Evolutionary conservation across 2,113 vertebrate genomes (phyloP), one percentile per base, ranked within the genome.

Genomic region (Forbesichthys papilliferus): DNA sequence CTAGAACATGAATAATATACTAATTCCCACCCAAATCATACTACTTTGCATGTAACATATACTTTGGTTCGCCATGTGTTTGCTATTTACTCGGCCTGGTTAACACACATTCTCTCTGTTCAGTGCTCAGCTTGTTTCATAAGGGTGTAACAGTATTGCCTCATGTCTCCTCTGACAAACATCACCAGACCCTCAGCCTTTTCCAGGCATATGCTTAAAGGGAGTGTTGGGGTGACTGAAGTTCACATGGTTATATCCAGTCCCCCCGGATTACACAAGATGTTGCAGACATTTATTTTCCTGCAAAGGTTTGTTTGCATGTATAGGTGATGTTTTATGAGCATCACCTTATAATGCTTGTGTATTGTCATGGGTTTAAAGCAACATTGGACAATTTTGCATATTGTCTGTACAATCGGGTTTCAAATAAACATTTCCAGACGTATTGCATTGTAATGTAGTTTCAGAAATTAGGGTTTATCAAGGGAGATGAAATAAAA

Each of bases 121-220:
- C 51, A 58, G 49, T 71, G 18, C 58, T 75, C 71, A 62, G 68
- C 49, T 11, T 85, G 82, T 82, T 84, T 83, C 73, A 67, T 81
- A 48, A 81, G 89, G 89, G 89, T 81, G 88, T 86, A 87, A 87
- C 86, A 69, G 68, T 59, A 83, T 88, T 82, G 87, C 85, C 77
- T 89, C 85, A 89, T 77, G 53, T 10, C 11, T 82, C 73, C 85
- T 84, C 71, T 75, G 75, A 83, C 78, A 83, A 73, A 66, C 69
- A 11, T 3, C 69, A 71, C 56, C 20, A 9, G 76, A 77, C 73
- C 56, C 66, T 73, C 69, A 79, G 66, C 51, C 82, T 62, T 79
- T 86, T 80, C 63, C 78, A 76, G 76, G 77, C 76, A 81, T 80
- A 57, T 64, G 66, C 79, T 73, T 8, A 73, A 71, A 79, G 83